These are phyloP conservation scores for Amphiprion clarkii DNA, from an alignment of 2,797 vertebrate genomes.

Conservation along the genomic window DNA sequence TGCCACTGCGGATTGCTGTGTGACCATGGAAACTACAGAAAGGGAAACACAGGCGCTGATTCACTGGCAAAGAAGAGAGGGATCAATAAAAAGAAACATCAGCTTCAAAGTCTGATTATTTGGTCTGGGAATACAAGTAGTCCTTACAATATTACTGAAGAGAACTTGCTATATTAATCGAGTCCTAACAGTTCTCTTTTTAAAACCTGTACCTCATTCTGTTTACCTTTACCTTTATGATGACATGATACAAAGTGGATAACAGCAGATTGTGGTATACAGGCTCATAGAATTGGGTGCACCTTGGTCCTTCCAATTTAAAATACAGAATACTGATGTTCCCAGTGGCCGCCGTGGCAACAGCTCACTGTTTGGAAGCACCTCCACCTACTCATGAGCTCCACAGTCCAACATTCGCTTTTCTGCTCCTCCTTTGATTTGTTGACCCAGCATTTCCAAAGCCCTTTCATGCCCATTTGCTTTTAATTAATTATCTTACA, in stretches of 20 bases:
- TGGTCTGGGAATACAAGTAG: neutral
- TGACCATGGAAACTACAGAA: neutral
- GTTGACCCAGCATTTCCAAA: constrained; percentile 18
- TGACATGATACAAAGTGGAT: neutral
- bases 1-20: neutral
- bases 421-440: constrained; percentile 7
- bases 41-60: neutral
- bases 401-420: neutral
- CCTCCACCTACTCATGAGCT: neutral
- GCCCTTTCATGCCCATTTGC: constrained; percentile 32
- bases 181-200: neutral
- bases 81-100: neutral
- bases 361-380: neutral
- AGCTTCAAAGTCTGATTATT: neutral
- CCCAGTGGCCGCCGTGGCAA: neutral
- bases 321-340: neutral
- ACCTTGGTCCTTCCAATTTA: neutral
- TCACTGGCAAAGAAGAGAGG: neutral
- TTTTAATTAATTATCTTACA: constrained; percentile 43
- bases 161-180: neutral
- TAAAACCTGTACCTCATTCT: neutral
- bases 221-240: neutral
- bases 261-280: neutral
- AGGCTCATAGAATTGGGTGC: neutral
- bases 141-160: neutral